phyloP scores from a whole-genome alignment of 2,888 invertebrate genomes.

The Plebejus argus region DNA sequence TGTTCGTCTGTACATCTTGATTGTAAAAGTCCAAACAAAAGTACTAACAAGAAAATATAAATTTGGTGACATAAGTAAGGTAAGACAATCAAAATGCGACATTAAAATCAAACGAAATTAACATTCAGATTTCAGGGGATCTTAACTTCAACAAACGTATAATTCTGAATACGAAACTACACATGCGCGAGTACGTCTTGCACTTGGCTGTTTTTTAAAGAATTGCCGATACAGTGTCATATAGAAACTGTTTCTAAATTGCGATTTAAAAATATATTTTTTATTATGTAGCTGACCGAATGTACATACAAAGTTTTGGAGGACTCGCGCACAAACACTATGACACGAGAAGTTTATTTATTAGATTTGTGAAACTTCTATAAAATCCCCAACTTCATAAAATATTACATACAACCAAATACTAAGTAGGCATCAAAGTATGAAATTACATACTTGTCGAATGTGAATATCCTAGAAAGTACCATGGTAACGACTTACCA shows the following conservation, averaged over 20 bases:
- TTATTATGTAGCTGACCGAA: too few relatives aligned
- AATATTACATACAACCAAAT: neutral
- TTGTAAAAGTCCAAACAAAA: too few relatives aligned
- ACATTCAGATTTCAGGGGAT: neutral
- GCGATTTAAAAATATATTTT: neutral
- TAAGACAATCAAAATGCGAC: too few relatives aligned
- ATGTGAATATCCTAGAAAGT: slow-evolving; percentile 4
- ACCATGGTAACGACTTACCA: slow-evolving; percentile 11
- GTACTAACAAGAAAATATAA: too few relatives aligned
- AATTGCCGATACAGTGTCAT: neutral
- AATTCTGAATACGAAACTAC: neutral
- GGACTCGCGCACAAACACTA: too few relatives aligned
- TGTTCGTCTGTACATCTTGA: neutral
- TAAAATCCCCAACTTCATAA: neutral
- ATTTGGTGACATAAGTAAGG: too few relatives aligned
- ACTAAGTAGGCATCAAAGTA: neutral
- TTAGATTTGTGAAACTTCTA: too few relatives aligned
- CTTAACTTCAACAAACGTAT: neutral
- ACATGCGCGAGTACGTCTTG: neutral
- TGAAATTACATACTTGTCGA: slow-evolving; percentile 5
- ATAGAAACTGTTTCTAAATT: neutral
- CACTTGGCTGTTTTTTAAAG: neutral
- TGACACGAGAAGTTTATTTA: too few relatives aligned
- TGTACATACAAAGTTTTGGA: too few relatives aligned
- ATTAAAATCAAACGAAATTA: neutral